Conservation (phyloP, 2,888 invertebrate species). For the Onthophagus sagittarius region DNA sequence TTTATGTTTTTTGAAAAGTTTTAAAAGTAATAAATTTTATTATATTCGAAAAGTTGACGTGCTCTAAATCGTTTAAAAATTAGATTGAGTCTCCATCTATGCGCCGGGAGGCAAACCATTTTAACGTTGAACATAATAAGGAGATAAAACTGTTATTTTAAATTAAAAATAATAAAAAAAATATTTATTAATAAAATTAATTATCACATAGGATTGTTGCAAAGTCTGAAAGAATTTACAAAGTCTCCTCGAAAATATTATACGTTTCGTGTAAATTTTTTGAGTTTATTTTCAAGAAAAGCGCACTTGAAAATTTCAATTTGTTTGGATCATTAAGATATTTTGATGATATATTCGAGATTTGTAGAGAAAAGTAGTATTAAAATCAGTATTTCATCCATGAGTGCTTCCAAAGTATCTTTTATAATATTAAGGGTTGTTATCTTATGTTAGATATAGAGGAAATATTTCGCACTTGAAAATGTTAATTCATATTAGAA, state of each 20-base stretch:
- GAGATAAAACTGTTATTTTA: no score
- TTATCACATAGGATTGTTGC: conserved; percentile 61
- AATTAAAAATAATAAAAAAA: neutral
- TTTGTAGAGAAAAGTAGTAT: conserved; percentile 94
- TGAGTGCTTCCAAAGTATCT: conserved; percentile 85
- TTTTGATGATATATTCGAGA: conserved; percentile 82
- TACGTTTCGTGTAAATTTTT: conserved; percentile 79
- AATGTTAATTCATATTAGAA: no score
- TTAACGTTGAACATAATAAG: no score
- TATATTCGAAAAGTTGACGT: no score
- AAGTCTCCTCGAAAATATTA: conserved; percentile 89
- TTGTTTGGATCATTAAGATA: no score
- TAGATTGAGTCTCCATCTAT: no score
- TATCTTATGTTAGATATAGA: no score
- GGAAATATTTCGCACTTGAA: no score
- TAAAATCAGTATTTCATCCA: conserved; percentile 87
- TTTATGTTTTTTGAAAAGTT: neutral
- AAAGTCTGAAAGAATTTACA: conserved; percentile 90
- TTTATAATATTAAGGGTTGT: conserved; percentile 92
- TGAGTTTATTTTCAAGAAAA: conserved; percentile 75
- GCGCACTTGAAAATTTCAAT: no score
- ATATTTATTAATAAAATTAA: neutral
- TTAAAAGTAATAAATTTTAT: no score
- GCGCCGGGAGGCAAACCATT: no score
- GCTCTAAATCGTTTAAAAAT: no score